A percentile compares a stretch with the other conserved stretches of the same genome.
Conservation (phyloP, 2,797 vertebrate species). For the Manis crassicaudata region DNA sequence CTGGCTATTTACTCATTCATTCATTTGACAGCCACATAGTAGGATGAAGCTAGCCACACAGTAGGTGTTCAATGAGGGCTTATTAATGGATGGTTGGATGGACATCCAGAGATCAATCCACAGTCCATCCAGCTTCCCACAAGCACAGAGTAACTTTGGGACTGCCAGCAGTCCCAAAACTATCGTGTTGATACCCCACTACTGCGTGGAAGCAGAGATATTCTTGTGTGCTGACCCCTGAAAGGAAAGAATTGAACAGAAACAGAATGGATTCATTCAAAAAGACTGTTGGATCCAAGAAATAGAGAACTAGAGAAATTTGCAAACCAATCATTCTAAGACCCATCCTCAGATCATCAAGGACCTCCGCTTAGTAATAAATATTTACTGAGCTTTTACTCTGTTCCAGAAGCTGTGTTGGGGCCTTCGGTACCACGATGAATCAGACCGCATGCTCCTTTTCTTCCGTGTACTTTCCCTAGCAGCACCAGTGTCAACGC, state of each 20-base stretch:
- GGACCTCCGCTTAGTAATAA: background rate
- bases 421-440: background rate
- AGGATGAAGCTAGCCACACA: background rate
- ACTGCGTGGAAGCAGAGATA: background rate
- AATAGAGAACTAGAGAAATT: background rate
- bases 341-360: background rate
- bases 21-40: background rate
- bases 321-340: background rate
- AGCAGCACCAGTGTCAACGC: no score
- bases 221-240: background rate
- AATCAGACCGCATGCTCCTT: background rate
- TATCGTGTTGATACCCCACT: background rate
- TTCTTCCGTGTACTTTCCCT: background rate
- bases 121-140: background rate
- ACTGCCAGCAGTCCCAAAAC: background rate
- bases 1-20: constrained; percentile 2
- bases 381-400: background rate
- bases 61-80: background rate
- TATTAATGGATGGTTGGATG: background rate
- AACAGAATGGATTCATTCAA: background rate
- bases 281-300: background rate
- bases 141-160: background rate
- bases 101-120: background rate
- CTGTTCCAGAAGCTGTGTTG: background rate
- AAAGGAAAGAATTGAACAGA: background rate